Conservation (phyloP, 30 jellyfish, hydroid and myxozoan species). For the Pseudorhiza aurosa region DNA sequence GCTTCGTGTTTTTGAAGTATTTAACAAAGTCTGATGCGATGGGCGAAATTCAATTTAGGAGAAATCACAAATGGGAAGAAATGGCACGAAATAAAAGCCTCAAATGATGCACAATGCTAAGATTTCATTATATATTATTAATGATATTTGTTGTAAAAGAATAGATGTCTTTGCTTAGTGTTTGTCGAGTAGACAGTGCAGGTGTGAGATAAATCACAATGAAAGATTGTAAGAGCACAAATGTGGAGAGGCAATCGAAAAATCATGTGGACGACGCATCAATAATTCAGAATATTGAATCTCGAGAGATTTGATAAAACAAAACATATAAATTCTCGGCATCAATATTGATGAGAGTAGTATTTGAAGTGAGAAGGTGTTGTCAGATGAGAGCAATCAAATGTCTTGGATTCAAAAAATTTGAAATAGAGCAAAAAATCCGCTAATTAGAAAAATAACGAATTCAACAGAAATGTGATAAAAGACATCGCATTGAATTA, state of each 20-base stretch:
- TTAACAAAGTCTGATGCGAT: no score
- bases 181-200: conserved; percentile 45
- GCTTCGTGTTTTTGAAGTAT: neutral
- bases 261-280: conserved; percentile 39
- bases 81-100: neutral
- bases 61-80: conserved; percentile 16
- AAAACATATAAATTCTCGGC: neutral
- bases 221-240: neutral
- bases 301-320: conserved; percentile 1
- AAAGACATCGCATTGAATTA: neutral
- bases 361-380: conserved; percentile 1
- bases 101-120: conserved; percentile 4
- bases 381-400: conserved; percentile 3
- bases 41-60: conserved; percentile 11
- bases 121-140: conserved; percentile 28
- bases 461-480: neutral
- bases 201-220: conserved; percentile 30
- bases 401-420: neutral
- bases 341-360: conserved; percentile 27
- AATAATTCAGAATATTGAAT: conserved; percentile 30
- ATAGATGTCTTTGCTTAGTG: conserved; percentile 41
- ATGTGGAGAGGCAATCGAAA: neutral
- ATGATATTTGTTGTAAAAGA: conserved; percentile 46
- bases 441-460: neutral
- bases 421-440: neutral